Evolutionary conservation across 2,888 invertebrate species (phyloP).

Genomic region (Cataglyphis cursor): DNA sequence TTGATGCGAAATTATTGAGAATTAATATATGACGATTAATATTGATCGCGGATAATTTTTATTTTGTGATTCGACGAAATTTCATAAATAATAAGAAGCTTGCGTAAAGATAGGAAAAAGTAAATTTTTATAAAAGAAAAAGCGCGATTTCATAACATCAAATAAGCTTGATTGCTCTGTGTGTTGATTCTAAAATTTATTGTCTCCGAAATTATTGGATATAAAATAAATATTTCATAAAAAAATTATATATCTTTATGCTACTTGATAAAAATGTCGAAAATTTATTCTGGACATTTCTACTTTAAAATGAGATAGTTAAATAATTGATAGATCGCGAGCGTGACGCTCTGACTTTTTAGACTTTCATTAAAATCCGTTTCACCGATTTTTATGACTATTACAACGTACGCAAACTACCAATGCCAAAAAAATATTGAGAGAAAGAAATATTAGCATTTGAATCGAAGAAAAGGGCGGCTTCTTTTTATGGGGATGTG

Average conservation of each 20-base stretch:
- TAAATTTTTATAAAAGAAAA: background rate
- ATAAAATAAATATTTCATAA: background rate
- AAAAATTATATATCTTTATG: background rate
- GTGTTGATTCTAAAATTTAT: background rate
- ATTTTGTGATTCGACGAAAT: background rate
- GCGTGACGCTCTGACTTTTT: background rate
- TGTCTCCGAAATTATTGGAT: background rate
- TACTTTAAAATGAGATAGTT: constrained; percentile 14
- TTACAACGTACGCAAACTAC: background rate
- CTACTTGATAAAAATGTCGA: background rate
- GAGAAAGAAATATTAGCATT: constrained; percentile 1
- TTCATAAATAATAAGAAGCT: background rate
- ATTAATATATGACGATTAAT: background rate
- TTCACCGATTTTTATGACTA: background rate
- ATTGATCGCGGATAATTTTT: background rate
- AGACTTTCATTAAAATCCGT: constrained; percentile 6
- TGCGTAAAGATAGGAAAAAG: background rate
- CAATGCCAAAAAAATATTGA: constrained; percentile 7
- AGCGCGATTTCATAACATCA: background rate
- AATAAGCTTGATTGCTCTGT: background rate
- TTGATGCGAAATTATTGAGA: too few species aligned
- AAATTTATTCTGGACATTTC: background rate
- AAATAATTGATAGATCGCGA: background rate
- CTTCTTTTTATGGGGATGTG: background rate
- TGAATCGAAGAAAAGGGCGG: background rate